Base-by-base conservation (phyloP, 2,113 vertebrate genomes). In the Corythaeola cristata region DNA sequence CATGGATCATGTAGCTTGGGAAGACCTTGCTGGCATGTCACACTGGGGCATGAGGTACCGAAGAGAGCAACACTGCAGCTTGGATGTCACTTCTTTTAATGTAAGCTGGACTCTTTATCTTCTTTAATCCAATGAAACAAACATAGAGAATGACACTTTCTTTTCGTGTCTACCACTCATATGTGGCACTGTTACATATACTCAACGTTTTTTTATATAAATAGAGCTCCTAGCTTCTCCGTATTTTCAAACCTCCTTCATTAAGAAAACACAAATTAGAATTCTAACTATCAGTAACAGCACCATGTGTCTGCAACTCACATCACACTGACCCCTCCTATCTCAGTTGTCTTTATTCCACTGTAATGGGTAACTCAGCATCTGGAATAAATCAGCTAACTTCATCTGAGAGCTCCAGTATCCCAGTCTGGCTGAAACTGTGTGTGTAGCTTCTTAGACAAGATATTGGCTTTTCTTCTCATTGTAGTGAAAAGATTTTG, bases 41-140 rank as follows among this genome's bases (percentile, higher is more conserved):
- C 35, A 3, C 13, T 23, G 39, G 35, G 39, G 11, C 23, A 45
- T 0, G 1, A 50, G 32, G 18, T 44, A 52, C 53, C 1, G 2
- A 17, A 62, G 58, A 0, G 2, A 35, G 30, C 27, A 33, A 15
- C 44, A 14, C 15, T 47, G 33, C 24, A 27, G 12, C 33, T 63
- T 58, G 12, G 45, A 5, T 7, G 16, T 67, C 1, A 1, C 4
- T 60, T 53, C 55, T 53, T n/a, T 44, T 67, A 41, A 21, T 22
- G 22, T 28, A 49, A 66, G 6, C 13, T 39, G 44, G 67, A 22
- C 4, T 17, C 21, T 15, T 41, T 24, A 9, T 53, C 60, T 37
- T 77, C n/a, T 78, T 68, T 73, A 67, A 50, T 45, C 35, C 19
- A 26, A 23, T 33, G 44, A 52, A 52, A 64, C 16, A 64, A 75